These are phyloP conservation scores for Hydractinia symbiolongicarpus DNA, from an alignment of 30 jellyfish, hydroid and myxozoan genomes.

Conservation along the genomic window DNA sequence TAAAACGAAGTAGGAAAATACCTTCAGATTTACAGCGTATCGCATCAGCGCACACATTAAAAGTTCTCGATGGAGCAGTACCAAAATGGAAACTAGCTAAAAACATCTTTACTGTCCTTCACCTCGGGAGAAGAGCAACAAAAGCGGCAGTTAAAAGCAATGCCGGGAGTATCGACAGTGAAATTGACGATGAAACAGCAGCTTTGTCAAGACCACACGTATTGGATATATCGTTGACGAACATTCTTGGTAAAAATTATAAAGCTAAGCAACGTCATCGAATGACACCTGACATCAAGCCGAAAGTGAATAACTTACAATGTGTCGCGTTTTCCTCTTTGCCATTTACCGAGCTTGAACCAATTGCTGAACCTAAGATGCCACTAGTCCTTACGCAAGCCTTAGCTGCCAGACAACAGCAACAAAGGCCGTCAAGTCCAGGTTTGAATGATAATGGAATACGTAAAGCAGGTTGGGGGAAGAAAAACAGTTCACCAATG, in stretches of 20 bases:
- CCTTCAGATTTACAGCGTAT: slow-evolving; percentile 74
- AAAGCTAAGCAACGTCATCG: slow-evolving; percentile 75
- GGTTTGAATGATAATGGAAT: not conserved
- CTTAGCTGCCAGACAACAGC: slow-evolving; percentile 26
- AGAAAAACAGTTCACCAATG: not conserved
- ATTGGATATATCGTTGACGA: slow-evolving; percentile 23
- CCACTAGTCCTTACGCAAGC: slow-evolving; percentile 56
- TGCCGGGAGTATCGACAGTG: not conserved
- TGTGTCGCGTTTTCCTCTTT: slow-evolving; percentile 83
- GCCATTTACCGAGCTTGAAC: slow-evolving; percentile 54
- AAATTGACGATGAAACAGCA: slow-evolving; percentile 6
- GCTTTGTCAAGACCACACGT: slow-evolving; percentile 11
- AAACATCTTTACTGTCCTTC: slow-evolving; percentile 41
- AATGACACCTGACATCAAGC: slow-evolving; percentile 54
- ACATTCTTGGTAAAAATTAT: slow-evolving; percentile 83
- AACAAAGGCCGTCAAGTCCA: not conserved
- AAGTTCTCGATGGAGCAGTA: slow-evolving; percentile 50
- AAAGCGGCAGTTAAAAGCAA: slow-evolving; percentile 27
- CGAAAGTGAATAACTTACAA: slow-evolving; percentile 66
- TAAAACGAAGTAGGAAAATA: slow-evolving; percentile 30
- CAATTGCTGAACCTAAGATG: slow-evolving; percentile 42
- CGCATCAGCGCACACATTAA: slow-evolving; percentile 62
- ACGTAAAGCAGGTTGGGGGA: not conserved
- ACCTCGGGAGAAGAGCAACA: slow-evolving; percentile 53
- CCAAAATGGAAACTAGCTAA: slow-evolving; percentile 64